A percentile compares a stretch with the other conserved stretches of the same genome.
phyloP scores from a whole-genome alignment of 2,888 invertebrate species.

The Papilio demoleus region DNA sequence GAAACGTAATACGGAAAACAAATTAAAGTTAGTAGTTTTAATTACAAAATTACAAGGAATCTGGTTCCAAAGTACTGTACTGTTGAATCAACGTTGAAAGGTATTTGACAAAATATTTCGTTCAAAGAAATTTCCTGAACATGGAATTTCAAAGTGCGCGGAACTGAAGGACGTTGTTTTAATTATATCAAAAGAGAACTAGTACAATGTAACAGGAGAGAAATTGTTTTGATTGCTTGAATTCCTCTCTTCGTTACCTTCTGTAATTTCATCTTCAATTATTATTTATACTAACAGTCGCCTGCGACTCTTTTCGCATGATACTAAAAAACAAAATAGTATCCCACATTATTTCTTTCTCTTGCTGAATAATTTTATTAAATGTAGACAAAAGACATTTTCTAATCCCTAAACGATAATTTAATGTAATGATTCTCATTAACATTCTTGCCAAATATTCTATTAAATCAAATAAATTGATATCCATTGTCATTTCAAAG shows the following conservation, averaged over 20 bases:
- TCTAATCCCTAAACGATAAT: background rate
- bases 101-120: conserved; percentile 9
- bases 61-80: background rate
- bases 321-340: no score
- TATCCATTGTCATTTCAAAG: conserved; percentile 10
- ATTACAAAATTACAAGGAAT: conserved; percentile 7
- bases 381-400: background rate
- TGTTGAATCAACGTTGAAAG: conserved; percentile 5
- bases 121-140: conserved; percentile 4
- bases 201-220: conserved; percentile 1
- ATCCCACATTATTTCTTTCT: no score
- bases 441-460: background rate
- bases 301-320: background rate
- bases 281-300: background rate
- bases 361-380: no score
- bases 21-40: no score
- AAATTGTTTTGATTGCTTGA: conserved; percentile 8
- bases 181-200: conserved; percentile 2
- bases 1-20: no score
- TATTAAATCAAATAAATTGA: conserved; percentile 4
- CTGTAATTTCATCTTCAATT: background rate
- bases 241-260: background rate
- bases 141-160: conserved; percentile 5
- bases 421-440: background rate
- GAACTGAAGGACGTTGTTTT: conserved; percentile 8